These are phyloP conservation scores for Eustalomyia histrio DNA, from an alignment of 2,888 invertebrate genomes.

Conservation along the genomic window DNA sequence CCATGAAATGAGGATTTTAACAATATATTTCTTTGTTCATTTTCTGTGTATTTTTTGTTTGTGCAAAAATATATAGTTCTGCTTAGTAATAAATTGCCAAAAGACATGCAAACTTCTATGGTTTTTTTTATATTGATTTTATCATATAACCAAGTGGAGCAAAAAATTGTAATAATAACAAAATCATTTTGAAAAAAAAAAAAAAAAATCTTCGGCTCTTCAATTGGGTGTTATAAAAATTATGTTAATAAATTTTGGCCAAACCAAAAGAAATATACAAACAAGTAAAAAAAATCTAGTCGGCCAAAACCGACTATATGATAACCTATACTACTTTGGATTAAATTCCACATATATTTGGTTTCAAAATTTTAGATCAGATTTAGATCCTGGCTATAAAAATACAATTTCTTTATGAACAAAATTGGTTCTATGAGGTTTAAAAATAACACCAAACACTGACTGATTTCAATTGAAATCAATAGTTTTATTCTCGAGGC, in stretches of 20 bases:
- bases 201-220: slow-evolving; percentile 4
- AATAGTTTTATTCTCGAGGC: no score
- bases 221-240: slow-evolving; percentile 51
- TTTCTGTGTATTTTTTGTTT: neutral
- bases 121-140: slow-evolving; percentile 56
- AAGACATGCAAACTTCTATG: slow-evolving; percentile 53
- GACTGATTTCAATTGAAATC: no score
- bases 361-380: no score
- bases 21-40: slow-evolving; percentile 3
- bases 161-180: slow-evolving; percentile 8
- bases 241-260: slow-evolving; percentile 45
- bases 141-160: slow-evolving; percentile 8
- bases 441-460: no score
- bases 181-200: slow-evolving; percentile 7
- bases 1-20: neutral
- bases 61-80: slow-evolving; percentile 10
- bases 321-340: no score
- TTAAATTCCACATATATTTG: no score
- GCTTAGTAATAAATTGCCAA: slow-evolving; percentile 37
- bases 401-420: no score
- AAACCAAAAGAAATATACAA: neutral
- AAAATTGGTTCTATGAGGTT: no score
- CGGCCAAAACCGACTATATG: no score
- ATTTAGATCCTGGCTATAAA: no score
- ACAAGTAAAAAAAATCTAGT: neutral